A percentile compares a stretch with the other conserved stretches of the same genome.
These are phyloP conservation scores for Dunckerocampus dactyliophorus DNA, from an alignment of 2,113 vertebrate genomes.

Conservation along the genomic window DNA sequence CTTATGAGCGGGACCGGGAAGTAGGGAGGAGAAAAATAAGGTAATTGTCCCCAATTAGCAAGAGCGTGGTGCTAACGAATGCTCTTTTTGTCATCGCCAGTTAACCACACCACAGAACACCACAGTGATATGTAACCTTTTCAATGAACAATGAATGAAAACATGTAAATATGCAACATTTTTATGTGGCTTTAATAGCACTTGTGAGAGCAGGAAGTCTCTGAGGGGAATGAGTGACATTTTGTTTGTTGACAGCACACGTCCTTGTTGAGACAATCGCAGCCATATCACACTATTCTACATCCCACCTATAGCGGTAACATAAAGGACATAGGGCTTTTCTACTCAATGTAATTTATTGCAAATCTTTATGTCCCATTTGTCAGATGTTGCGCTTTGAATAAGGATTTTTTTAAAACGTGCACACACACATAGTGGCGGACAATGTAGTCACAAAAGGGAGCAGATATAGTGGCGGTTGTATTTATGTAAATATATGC, in stretches of 20 bases:
- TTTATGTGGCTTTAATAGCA: slow-evolving; percentile 11
- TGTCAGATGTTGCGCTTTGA: slow-evolving; percentile 43
- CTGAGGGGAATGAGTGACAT: background rate
- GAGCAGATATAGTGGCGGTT: slow-evolving; percentile 55
- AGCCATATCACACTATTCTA: slow-evolving; percentile 16
- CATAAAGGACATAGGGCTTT: slow-evolving; percentile 16
- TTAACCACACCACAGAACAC: slow-evolving; percentile 9
- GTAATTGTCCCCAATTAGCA: slow-evolving; percentile 13
- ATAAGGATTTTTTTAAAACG: slow-evolving; percentile 34
- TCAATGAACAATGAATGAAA: background rate
- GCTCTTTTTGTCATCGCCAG: slow-evolving; percentile 18
- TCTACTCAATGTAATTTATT: slow-evolving; percentile 71
- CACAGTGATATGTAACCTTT: slow-evolving; percentile 20
- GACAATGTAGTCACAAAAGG: slow-evolving; percentile 52
- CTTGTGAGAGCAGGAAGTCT: background rate
- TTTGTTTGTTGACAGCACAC: slow-evolving; percentile 1
- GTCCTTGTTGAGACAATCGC: slow-evolving; percentile 56
- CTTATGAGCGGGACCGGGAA: slow-evolving; percentile 29
- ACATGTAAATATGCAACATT: slow-evolving; percentile 6
- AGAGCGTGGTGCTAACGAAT: slow-evolving; percentile 29
- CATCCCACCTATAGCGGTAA: slow-evolving; percentile 15
- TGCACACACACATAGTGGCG: slow-evolving; percentile 22
- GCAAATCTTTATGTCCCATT: slow-evolving; percentile 43
- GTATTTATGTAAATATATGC: slow-evolving; percentile 77
- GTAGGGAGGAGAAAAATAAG: slow-evolving; percentile 13